Percentiles rank a stretch among this genome's conserved stretches.
These are phyloP conservation scores for Perognathus longimembris DNA, from an alignment of 2,113 vertebrate genomes.

Conservation along the genomic window DNA sequence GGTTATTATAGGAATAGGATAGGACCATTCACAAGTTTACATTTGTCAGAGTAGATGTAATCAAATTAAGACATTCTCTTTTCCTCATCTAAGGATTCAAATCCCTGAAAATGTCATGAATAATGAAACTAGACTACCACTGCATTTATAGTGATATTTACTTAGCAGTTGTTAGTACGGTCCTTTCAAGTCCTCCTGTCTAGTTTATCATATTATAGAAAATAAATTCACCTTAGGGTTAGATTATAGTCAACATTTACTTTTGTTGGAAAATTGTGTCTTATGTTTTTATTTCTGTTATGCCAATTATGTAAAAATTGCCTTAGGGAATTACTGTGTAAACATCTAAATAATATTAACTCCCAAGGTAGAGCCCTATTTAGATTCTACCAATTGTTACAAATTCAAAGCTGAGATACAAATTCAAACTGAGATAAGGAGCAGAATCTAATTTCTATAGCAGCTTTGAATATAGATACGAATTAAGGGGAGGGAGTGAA, in stretches of 20 bases:
- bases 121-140: constrained; percentile 11
- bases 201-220: constrained; percentile 19
- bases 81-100: not conserved
- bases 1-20: constrained; percentile 48
- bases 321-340: constrained; percentile 14
- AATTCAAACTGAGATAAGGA: not conserved
- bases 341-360: constrained; percentile 33
- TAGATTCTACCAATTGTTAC: not conserved
- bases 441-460: not conserved
- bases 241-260: not conserved
- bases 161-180: not conserved
- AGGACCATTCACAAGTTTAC: not conserved
- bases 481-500: too few species aligned
- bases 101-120: constrained; percentile 25
- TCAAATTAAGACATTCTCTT: not conserved
- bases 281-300: not conserved
- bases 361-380: not conserved
- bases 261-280: constrained; percentile 51
- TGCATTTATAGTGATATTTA: constrained; percentile 10
- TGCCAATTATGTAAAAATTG: constrained; percentile 25
- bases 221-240: not conserved
- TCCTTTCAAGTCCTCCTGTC: constrained; percentile 2
- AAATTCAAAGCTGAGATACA: not conserved
- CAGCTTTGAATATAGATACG: not conserved
- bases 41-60: constrained; percentile 11